Base-by-base conservation (phyloP, 2,888 invertebrate species). In the Tridacna gigas region DNA sequence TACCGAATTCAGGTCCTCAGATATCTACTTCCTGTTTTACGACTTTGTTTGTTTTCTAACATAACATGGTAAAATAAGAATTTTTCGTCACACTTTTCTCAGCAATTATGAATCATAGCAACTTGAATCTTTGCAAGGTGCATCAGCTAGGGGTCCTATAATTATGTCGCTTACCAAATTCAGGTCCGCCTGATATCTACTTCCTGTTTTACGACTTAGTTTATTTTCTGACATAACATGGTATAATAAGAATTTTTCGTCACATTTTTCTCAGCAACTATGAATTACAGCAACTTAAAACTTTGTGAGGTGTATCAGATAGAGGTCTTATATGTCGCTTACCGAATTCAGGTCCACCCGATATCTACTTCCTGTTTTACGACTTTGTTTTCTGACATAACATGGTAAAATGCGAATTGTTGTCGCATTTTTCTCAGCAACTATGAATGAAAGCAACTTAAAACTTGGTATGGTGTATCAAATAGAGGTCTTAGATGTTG, bases 241-340 rank as follows among this genome's bases (percentile, higher is more conserved):
- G 56, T n/a, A 56, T n/a, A 20, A 18, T 9, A 15, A n/a, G 25
- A 61, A 20, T 22, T 61, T 61, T 61, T 61, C n/a, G 25, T 56
- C 61, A 20, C 61, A 61, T 61, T 61, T 61, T 61, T 61, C 61
- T 61, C 61, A 61, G 61, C 61, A 61, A 61, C n/a, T 37, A 37
- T 37, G 37, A 37, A 37, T 37, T 37, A 37, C 37, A 37, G 37
- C 37, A n/a, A 61, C 61, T 61, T 61, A n/a, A 61, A 61, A 61
- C n/a, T 61, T 61, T n/a, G n/a, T 61, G n/a, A 22, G 61, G n/a
- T 20, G 61, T 15, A 20, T n/a, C 61, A 61, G 61, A 15, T 61
- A 61, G 61, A 25, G 15, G n/a, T 61, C n/a, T 11, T 61, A 61
- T n/a, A 61, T 61, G 18, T 20, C 20, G 11, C 18, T 61, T 61